These are phyloP conservation scores for Cryptotermes secundus DNA, from an alignment of 1,140 invertebrate species.

Conservation along the genomic window DNA sequence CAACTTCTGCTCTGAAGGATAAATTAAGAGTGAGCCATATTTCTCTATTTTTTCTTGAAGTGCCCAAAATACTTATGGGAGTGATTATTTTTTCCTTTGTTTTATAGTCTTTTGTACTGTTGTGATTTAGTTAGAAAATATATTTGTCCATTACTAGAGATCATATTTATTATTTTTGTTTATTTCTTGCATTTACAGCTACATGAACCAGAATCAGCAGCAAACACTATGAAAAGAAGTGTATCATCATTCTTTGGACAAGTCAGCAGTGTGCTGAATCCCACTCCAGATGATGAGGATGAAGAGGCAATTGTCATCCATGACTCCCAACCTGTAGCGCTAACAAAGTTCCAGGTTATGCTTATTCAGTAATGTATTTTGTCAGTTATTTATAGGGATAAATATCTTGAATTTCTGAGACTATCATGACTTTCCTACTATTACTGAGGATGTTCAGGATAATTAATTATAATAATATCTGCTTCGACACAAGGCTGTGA, in stretches of 20 bases:
- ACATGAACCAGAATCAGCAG: conserved; percentile 66
- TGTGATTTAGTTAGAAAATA: no score
- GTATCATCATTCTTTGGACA: conserved; percentile 61
- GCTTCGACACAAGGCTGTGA: no score
- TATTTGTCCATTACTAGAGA: no score
- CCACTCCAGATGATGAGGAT: conserved; percentile 67
- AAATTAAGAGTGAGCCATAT: conserved; percentile 60
- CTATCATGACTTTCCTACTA: no score
- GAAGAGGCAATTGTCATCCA: conserved; percentile 63
- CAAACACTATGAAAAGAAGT: conserved; percentile 67
- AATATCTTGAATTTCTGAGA: no score
- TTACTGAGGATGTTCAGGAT: no score
- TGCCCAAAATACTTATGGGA: background rate
- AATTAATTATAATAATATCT: no score
- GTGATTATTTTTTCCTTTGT: background rate
- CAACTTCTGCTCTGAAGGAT: conserved; percentile 63
- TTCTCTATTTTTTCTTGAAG: background rate
- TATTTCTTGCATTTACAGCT: conserved; percentile 50
- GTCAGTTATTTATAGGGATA: no score
- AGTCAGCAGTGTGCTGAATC: conserved; percentile 56
- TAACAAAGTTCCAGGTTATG: conserved; percentile 59
- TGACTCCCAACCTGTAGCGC: conserved; percentile 57
- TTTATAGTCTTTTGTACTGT: no score
- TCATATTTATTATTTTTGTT: no score
- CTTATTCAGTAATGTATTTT: no score